Evolutionary conservation across 2,113 vertebrate genomes (phyloP).

Genomic region (Himantopus leucocephalus): DNA sequence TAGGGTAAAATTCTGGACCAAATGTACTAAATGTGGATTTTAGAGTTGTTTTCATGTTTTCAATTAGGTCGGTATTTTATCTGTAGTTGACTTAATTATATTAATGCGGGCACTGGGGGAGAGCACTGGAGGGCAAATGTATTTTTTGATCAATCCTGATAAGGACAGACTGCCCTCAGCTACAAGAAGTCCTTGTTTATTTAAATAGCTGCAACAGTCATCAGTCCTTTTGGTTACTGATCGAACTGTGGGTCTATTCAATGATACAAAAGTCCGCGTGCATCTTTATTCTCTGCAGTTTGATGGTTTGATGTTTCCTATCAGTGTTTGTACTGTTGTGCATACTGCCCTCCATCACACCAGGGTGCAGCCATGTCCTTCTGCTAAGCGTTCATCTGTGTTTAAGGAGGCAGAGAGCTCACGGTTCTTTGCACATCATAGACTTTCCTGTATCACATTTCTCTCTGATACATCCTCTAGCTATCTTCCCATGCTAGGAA

Average conservation of each 20-base stretch:
- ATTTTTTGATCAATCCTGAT: conserved; percentile 17
- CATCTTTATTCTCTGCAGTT: background rate
- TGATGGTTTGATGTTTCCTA: background rate
- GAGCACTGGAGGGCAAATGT: background rate
- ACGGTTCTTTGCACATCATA: background rate
- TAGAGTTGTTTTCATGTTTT: background rate
- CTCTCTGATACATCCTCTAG: background rate
- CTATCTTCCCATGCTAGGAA: background rate
- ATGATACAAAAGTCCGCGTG: rapidly evolving
- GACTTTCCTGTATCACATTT: background rate
- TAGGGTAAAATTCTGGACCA: background rate
- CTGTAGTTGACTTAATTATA: background rate
- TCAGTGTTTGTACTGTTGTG: background rate
- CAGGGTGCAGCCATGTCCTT: background rate
- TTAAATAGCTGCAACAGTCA: background rate
- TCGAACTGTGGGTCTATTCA: background rate
- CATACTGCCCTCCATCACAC: background rate
- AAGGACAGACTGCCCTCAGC: conserved; percentile 1
- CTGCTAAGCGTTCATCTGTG: background rate
- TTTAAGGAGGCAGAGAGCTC: background rate
- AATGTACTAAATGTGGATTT: background rate
- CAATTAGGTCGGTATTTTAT: background rate
- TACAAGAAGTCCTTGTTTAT: background rate
- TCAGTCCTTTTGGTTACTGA: background rate
- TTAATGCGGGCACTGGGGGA: background rate